Evolutionary conservation across 2,888 invertebrate species (phyloP).

Genomic region (Phrixothrix hirtus): DNA sequence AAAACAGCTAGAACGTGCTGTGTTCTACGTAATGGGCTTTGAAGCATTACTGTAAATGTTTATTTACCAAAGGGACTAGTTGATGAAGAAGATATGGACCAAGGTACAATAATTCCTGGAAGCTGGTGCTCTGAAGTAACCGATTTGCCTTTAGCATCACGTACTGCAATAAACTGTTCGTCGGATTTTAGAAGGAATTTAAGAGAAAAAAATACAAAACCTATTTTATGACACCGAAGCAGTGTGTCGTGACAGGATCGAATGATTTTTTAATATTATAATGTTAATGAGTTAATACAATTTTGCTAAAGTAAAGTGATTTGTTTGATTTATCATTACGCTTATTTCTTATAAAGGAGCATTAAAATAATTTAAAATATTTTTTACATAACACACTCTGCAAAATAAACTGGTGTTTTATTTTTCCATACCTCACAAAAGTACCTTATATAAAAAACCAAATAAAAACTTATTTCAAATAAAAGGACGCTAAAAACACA

Average conservation of each 20-base stretch:
- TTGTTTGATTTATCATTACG: too few relatives aligned
- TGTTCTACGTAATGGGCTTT: constrained; percentile 35
- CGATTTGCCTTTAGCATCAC: constrained; percentile 1
- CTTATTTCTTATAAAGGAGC: too few relatives aligned
- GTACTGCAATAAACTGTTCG: constrained; percentile 11
- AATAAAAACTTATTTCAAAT: too few relatives aligned
- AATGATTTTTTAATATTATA: constrained; percentile 24
- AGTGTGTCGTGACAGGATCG: constrained; percentile 34
- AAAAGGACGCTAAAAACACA: too few relatives aligned
- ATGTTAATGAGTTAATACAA: too few relatives aligned
- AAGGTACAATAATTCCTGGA: constrained; percentile 24
- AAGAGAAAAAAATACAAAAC: constrained; percentile 29
- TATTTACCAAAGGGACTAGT: constrained; percentile 24
- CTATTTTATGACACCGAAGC: constrained; percentile 32
- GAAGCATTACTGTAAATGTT: constrained; percentile 11
- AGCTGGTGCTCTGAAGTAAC: constrained; percentile 23
- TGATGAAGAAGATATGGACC: constrained; percentile 25
- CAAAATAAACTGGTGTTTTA: too few relatives aligned
- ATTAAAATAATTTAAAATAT: too few relatives aligned
- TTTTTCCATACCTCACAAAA: too few relatives aligned
- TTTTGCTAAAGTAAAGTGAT: too few relatives aligned
- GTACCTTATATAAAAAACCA: background rate
- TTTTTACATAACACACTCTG: too few relatives aligned
- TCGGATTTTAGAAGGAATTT: constrained; percentile 30
- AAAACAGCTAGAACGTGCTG: constrained; percentile 32